Conservation (phyloP, 1,140 invertebrate genomes). For the Goniozus legneri region DNA sequence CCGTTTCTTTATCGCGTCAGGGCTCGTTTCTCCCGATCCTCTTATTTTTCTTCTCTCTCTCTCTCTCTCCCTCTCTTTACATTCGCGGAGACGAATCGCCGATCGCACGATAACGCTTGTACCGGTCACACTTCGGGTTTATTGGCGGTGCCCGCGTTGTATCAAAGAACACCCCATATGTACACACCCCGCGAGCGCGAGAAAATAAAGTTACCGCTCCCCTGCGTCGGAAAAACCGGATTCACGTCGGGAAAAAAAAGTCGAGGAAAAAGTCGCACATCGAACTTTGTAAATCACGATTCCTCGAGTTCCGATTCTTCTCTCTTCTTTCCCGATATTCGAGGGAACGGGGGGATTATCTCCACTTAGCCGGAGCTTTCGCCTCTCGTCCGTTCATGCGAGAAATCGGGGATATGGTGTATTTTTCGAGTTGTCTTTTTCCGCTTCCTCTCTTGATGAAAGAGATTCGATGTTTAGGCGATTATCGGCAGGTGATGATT, state of each 20-base stretch:
- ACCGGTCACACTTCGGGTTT: constrained; percentile 26
- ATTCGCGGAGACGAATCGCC: constrained; percentile 22
- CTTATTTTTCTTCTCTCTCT: constrained; percentile 8
- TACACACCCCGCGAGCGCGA: no score
- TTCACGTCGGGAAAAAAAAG: background rate
- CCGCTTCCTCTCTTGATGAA: background rate
- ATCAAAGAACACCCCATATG: constrained; percentile 26
- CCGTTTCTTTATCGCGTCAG: no score
- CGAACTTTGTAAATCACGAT: no score
- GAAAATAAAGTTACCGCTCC: background rate
- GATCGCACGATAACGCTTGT: constrained; percentile 30
- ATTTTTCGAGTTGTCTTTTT: no score
- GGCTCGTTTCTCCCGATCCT: constrained; percentile 10
- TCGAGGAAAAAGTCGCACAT: no score
- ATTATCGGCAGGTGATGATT: background rate
- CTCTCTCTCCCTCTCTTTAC: constrained; percentile 5
- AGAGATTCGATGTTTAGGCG: background rate
- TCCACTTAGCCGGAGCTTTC: no score
- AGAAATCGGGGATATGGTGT: no score
- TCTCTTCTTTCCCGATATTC: no score
- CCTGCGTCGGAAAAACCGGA: background rate
- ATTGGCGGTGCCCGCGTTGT: constrained; percentile 19
- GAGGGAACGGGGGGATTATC: no score
- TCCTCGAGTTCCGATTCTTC: no score
- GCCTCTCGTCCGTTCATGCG: no score